Evolutionary conservation across 1,140 invertebrate genomes (phyloP).

Genomic region (Galendromus occidentalis): DNA sequence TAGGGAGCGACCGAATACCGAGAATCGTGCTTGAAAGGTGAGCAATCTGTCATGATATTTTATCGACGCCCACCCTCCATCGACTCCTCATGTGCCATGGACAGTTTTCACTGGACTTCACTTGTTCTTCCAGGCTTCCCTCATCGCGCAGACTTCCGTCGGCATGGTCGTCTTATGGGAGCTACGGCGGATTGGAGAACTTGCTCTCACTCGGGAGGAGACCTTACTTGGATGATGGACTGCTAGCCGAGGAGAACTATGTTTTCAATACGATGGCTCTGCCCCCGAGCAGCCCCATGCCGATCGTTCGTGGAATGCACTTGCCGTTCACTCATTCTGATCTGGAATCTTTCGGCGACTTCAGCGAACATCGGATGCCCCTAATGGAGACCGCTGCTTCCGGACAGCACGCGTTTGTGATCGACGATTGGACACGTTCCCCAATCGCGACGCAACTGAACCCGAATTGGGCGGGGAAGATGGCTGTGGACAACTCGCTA

Average conservation of each 20-base stretch:
- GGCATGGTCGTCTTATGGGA: too few species aligned
- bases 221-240: background rate
- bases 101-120: too few species aligned
- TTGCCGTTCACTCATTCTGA: background rate
- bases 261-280: background rate
- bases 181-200: too few species aligned
- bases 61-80: too few species aligned
- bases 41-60: too few species aligned
- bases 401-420: background rate
- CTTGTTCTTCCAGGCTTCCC: too few species aligned
- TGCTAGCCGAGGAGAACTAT: background rate
- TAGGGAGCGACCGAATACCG: too few species aligned
- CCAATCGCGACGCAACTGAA: background rate
- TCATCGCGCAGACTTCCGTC: too few species aligned
- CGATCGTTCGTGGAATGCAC: background rate
- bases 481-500: conserved; percentile 3
- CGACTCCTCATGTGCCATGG: too few species aligned
- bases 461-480: background rate
- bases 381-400: background rate
- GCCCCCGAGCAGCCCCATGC: background rate
- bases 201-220: background rate
- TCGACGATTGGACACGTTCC: background rate
- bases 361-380: too few species aligned
- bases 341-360: too few species aligned
- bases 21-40: too few species aligned